Percentiles rank a stretch among this genome's conserved stretches.
Conservation (phyloP, 2,113 vertebrate species). For the western clawed frog (Xenopus tropicalis) region UCB_Xtro_10.0 CM004449.2:98216501-98217000, state of each 20-base stretch:
- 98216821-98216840: constrained; percentile 59
- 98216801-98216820: constrained; percentile 54
- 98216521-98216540: constrained; percentile 53
- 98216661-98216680: constrained; percentile 49
- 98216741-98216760: constrained; percentile 48
- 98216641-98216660: constrained; percentile 57
- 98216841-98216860: no score
- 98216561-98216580: constrained; percentile 48
- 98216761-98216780: constrained; percentile 42
- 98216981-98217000: no score
- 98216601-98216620: constrained; percentile 72
- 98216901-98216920: no score
- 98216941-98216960: no score
- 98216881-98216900: no score
- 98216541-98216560: constrained; percentile 16
- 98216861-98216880: no score
- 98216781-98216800: constrained; percentile 44
- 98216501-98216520: constrained; percentile 50
- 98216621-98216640: constrained; percentile 65
- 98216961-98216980: no score
- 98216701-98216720: constrained; percentile 43
- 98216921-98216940: no score
- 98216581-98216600: constrained; percentile 56
- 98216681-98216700: constrained; percentile 48
- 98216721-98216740: constrained; percentile 37